Evolutionary conservation across 2,888 invertebrate species (phyloP), one percentile per base, ranked within the genome.

Genomic region (Dichetophora obliterata): DNA sequence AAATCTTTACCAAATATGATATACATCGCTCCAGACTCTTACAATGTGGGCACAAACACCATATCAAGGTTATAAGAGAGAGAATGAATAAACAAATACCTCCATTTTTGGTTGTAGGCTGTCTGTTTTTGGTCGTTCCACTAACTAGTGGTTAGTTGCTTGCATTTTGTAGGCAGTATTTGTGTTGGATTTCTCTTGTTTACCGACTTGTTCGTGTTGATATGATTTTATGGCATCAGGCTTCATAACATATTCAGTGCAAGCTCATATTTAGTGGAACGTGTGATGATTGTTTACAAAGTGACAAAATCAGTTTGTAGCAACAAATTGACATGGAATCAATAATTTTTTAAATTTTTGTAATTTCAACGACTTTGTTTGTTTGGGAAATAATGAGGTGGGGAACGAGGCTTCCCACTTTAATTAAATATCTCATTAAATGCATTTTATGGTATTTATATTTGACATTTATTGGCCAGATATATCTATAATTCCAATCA

Each of bases 21-120:
- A 68, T 37, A 68, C 48, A 43, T 63, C 34, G n/a, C n/a, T 3
- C 8, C 43, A 34, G 22, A 43, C n/a, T 22, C 37, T 22, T 27
- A 27, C 9, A 22, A n/a, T 22, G 37, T 22, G 66, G 68, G 27
- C 24, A 11, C 43, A 69, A 9, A 43, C 19, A 59, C 37, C 59
- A 59, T 59, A 59, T 71, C 71, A 71, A 71, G 71, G 71, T 71
- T 59, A 71, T 34, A 54, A 43, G 24, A 59, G 11, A 54, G 54
- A 19, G 9, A 4, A 19, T 19, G 8, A 19, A 54, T 9, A 54
- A 54, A 22, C 3, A 37, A 37, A 37, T 37, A 6, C 37, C 59
- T 27, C 63, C 73, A 73, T 73, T 63, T 73, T 11, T 34, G 73
- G 63, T 14, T 63, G 27, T 48, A 9, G 27, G 61, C 9, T 37